Evolutionary conservation across 2,888 invertebrate species (phyloP).

Genomic region (Craniophora ligustri): DNA sequence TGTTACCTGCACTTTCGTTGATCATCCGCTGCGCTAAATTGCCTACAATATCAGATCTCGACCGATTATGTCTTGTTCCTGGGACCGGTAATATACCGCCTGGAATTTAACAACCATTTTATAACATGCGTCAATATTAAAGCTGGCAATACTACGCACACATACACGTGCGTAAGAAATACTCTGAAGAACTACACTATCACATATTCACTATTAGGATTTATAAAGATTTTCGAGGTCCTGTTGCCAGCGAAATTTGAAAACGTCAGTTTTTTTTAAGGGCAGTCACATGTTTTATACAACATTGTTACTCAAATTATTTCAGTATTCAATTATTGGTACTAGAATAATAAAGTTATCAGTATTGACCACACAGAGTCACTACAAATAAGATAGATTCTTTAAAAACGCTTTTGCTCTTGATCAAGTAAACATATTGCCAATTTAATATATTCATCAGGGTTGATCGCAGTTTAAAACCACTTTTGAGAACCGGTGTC

Average conservation of each 20-base stretch:
- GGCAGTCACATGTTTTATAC: not conserved
- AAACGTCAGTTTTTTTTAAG: not conserved
- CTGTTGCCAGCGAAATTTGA: conserved; percentile 36
- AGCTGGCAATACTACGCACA: conserved; percentile 47
- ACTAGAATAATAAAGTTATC: too few relatives aligned
- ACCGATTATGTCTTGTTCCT: conserved; percentile 78
- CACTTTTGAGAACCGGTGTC: not conserved
- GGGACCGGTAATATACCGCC: conserved; percentile 76
- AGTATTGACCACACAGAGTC: too few relatives aligned
- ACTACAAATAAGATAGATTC: too few relatives aligned
- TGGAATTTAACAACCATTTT: conserved; percentile 57
- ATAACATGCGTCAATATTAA: not conserved
- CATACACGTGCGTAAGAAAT: conserved; percentile 46
- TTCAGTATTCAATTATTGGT: not conserved
- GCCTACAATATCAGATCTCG: conserved; percentile 83
- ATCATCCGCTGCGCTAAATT: conserved; percentile 80
- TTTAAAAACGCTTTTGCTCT: too few relatives aligned
- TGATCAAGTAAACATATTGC: too few relatives aligned
- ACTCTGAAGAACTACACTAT: conserved; percentile 51
- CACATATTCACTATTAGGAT: conserved; percentile 44
- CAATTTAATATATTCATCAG: too few relatives aligned
- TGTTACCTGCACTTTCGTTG: conserved; percentile 79
- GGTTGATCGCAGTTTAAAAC: too few relatives aligned
- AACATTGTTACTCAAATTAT: not conserved
- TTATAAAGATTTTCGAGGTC: conserved; percentile 24